These are phyloP conservation scores for Brenthis hecate DNA, from an alignment of 2,888 invertebrate species.

Conservation along the genomic window DNA sequence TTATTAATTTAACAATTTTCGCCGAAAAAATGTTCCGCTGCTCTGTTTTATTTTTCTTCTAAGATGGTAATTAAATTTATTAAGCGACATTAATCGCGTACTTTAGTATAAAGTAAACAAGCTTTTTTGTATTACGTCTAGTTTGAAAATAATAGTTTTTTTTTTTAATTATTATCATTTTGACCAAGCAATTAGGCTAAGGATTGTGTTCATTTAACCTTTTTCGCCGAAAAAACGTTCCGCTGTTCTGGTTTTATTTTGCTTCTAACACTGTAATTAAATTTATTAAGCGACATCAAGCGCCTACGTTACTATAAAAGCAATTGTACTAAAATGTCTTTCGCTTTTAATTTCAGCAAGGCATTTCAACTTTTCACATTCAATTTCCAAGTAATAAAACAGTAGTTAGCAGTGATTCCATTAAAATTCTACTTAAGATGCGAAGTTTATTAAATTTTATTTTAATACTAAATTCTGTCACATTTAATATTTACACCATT, in stretches of 20 bases:
- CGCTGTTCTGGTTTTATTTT: constrained; percentile 8
- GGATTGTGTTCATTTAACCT: not conserved
- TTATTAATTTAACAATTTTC: too few relatives aligned
- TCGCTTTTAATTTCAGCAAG: constrained; percentile 45
- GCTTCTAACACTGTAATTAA: constrained; percentile 17
- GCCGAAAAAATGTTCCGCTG: too few relatives aligned
- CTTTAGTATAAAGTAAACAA: too few relatives aligned
- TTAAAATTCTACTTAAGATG: constrained; percentile 14
- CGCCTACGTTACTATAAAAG: constrained; percentile 54
- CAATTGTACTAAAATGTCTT: constrained; percentile 46
- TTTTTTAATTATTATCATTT: too few relatives aligned
- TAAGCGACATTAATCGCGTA: too few relatives aligned
- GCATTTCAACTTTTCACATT: constrained; percentile 39
- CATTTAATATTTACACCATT: not conserved
- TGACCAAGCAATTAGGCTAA: not conserved
- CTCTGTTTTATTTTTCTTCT: too few relatives aligned
- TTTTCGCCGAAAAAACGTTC: not conserved
- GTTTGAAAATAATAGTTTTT: too few relatives aligned
- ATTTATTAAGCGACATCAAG: constrained; percentile 33
- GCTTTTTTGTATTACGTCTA: too few relatives aligned
- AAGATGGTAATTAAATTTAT: too few relatives aligned
- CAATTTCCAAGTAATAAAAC: constrained; percentile 30
- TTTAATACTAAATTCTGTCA: constrained; percentile 1
- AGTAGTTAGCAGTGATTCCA: constrained; percentile 15
- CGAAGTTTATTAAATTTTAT: not conserved